A percentile compares a stretch with the other conserved stretches of the same genome.
Evolutionary conservation across 2,113 vertebrate species (phyloP).

Genomic region (Pseudonaja textilis): DNA sequence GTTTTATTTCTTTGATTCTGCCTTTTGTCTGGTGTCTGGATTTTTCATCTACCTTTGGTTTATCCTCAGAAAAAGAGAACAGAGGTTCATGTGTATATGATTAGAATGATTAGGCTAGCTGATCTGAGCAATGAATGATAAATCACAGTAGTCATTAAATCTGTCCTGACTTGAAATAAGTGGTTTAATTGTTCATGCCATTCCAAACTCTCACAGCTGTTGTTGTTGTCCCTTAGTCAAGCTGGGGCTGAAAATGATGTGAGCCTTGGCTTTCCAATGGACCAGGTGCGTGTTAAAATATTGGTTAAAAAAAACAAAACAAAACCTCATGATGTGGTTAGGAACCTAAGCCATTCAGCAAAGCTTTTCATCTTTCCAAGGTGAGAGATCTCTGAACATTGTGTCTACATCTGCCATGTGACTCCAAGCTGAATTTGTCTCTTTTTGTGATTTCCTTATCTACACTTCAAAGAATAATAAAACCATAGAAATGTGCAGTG

Average conservation of each 20-base stretch:
- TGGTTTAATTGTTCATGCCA: neutral
- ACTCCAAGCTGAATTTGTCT: no score
- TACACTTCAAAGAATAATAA: neutral
- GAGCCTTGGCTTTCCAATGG: neutral
- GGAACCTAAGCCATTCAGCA: no score
- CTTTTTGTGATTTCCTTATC: neutral
- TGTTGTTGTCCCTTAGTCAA: neutral
- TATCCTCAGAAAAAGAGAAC: neutral
- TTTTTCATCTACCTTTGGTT: neutral
- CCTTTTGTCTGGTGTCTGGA: neutral
- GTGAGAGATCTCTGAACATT: neutral
- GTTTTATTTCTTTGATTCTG: neutral
- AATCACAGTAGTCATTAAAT: neutral
- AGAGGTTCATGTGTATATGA: neutral
- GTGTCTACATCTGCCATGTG: neutral
- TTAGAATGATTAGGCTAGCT: neutral
- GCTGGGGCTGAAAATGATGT: neutral
- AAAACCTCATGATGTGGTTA: neutral
- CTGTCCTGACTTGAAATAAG: neutral
- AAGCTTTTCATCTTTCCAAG: neutral
- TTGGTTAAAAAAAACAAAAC: neutral
- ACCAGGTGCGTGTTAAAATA: neutral
- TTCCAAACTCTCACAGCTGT: neutral
- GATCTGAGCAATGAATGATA: neutral
- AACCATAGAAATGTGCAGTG: neutral